Base-by-base conservation (phyloP, 1,140 invertebrate species). In the Halesus radiatus region DNA sequence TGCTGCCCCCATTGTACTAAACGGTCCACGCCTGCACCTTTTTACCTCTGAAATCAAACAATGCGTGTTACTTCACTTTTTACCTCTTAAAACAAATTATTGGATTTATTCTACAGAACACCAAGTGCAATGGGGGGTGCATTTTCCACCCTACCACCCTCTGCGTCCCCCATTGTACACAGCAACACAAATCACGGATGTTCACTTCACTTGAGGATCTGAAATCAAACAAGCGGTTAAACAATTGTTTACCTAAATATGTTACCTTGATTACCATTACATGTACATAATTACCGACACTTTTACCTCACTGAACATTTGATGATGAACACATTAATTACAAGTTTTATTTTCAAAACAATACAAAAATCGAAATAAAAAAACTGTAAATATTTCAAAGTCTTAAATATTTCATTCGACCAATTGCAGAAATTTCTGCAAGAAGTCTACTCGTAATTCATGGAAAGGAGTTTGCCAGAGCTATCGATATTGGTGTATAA, bases 381-480 rank as follows among this genome's bases (percentile, higher is more conserved):
- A 78, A 78, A 10, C 13, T 1, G 13, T 66, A 72, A 75, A 20
- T 76, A 76, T 76, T 66, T 53, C 62, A 68, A 78, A 78, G 37
- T 45, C 64, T 78, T 78, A 78, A 78, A 37, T 78, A 78, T 78
- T 78, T 78, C 76, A 78, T 78, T 76, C 16, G 62, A 78, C 64
- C 22, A 23, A 50, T 54, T 26, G 32, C 64, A 78, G 58, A 52
- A 70, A 54, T 26, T 16, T 78, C 53, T 54, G 76, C 52, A 10
- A 29, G 4, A 58, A 26, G 26, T 75, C 72, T 73, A 22, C 60
- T 76, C 53, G 8, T 78, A 32, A 18, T 76, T 62, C 58, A 56
- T 68, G 53, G n/a, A 15, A 77, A 78, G 10, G 23, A 37, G n/a
- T n/a, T 60, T 18, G 64, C 76, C 62, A 70, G 76, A 56, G 76